Evolutionary conservation across 2,888 invertebrate genomes (phyloP), one percentile per base, ranked within the genome.

Genomic region (Xylophagus ater): DNA sequence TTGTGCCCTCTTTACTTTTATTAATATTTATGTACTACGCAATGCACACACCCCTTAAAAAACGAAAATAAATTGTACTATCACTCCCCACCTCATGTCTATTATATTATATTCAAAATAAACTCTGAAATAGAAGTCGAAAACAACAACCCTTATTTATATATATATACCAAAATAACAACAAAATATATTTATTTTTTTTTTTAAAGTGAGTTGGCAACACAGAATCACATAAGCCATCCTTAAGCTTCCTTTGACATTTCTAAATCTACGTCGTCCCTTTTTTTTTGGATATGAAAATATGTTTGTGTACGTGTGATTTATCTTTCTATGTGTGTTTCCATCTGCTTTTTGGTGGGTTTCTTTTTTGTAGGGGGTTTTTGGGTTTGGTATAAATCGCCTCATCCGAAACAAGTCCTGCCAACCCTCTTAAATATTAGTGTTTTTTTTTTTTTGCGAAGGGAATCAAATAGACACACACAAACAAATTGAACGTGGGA

Each of bases 21-120:
- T 43, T 43, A 43, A 43, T 43, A 43, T 43, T 43, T 41, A 43
- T 43, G 40, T 43, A 43, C 43, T 43, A 36, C 37, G 40, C 33
- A 34, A 35, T 28, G 32, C 43, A 40, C 40, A 43, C 43, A 43
- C 42, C 40, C 43, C 40, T 37, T 33, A 28, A 26, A 20, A 28
- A 10, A 21, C 10, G 21, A 18, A 12, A 23, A 18, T 37, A 20
- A 30, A 34, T 25, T n/a, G n/a, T n/a, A n/a, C n/a, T n/a, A n/a
- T n/a, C n/a, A n/a, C n/a, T n/a, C n/a, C n/a, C n/a, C n/a, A n/a
- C n/a, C n/a, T n/a, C n/a, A n/a, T n/a, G n/a, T n/a, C n/a, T n/a
- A n/a, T n/a, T n/a, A n/a, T n/a, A n/a, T n/a, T n/a, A n/a, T n/a
- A n/a, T n/a, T n/a, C n/a, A n/a, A n/a, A n/a, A n/a, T n/a, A n/a